Evolutionary conservation across 2,797 vertebrate genomes (phyloP).

Genomic region (Mycteria americana): DNA sequence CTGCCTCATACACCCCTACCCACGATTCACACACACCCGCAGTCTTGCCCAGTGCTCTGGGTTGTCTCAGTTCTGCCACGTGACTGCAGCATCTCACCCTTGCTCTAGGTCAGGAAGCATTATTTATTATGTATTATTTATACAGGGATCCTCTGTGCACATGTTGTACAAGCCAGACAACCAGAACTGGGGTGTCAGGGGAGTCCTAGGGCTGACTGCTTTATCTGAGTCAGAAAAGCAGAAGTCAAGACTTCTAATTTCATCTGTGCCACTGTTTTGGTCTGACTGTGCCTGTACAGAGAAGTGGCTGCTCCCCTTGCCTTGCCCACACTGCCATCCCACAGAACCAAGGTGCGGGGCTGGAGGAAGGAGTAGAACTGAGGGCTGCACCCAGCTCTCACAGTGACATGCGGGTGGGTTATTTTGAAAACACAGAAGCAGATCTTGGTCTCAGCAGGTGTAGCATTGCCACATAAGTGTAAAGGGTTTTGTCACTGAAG

Average conservation of each 20-base stretch:
- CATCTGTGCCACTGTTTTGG: not conserved
- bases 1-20: not conserved
- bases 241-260: conserved; percentile 14
- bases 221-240: not conserved
- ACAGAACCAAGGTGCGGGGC: fast-evolving
- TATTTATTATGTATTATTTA: not conserved
- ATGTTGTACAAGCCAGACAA: fast-evolving
- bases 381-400: not conserved
- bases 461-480: not conserved
- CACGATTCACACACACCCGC: fast-evolving
- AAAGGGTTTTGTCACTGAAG: not conserved
- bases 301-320: not conserved
- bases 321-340: not conserved
- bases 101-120: not conserved
- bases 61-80: not conserved
- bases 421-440: not conserved
- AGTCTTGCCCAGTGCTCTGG: not conserved
- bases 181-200: not conserved
- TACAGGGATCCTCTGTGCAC: not conserved
- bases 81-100: not conserved
- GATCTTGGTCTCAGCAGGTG: not conserved
- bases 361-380: not conserved
- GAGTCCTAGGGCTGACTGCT: not conserved
- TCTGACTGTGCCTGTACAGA: not conserved
- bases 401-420: fast-evolving